A percentile compares a stretch with the other conserved stretches of the same genome.
phyloP scores from a whole-genome alignment of 2,888 invertebrate genomes.

The Pocota personata region DNA sequence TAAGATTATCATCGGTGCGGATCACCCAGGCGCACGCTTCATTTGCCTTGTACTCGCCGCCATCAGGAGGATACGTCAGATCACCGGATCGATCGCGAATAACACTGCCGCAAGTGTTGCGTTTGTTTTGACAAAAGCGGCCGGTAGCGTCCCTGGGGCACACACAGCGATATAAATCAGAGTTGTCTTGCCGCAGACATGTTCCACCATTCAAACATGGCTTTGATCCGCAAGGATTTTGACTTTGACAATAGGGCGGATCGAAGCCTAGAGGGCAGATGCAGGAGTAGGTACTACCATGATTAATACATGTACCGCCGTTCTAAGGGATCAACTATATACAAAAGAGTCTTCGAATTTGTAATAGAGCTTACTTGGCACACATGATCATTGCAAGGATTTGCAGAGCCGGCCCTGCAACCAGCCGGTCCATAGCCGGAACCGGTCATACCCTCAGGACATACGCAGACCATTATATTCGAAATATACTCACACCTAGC shows the following conservation, averaged over 20 bases:
- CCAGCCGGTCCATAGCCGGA: conserved; percentile 91
- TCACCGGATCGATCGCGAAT: conserved; percentile 84
- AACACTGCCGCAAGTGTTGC: conserved; percentile 86
- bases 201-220: conserved; percentile 93
- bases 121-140: conserved; percentile 85
- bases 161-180: conserved; percentile 84
- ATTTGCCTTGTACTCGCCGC: conserved; percentile 85
- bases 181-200: conserved; percentile 83
- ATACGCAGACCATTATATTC: conserved; percentile 88
- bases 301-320: conserved; percentile 82
- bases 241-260: conserved; percentile 85
- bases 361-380: conserved; percentile 81
- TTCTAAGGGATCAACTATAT: conserved; percentile 83
- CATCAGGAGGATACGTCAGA: conserved; percentile 86
- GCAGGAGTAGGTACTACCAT: conserved; percentile 78
- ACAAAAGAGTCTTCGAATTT: neutral
- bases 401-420: conserved; percentile 84
- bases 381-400: conserved; percentile 84
- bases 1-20: conserved; percentile 86
- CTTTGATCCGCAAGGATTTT: conserved; percentile 87
- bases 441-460: conserved; percentile 91
- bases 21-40: conserved; percentile 93
- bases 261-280: conserved; percentile 79
- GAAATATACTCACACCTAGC: conserved; percentile 91
- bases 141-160: conserved; percentile 89